Evolutionary conservation across 2,113 vertebrate genomes (phyloP).

Genomic region (Capreolus pygargus): DNA sequence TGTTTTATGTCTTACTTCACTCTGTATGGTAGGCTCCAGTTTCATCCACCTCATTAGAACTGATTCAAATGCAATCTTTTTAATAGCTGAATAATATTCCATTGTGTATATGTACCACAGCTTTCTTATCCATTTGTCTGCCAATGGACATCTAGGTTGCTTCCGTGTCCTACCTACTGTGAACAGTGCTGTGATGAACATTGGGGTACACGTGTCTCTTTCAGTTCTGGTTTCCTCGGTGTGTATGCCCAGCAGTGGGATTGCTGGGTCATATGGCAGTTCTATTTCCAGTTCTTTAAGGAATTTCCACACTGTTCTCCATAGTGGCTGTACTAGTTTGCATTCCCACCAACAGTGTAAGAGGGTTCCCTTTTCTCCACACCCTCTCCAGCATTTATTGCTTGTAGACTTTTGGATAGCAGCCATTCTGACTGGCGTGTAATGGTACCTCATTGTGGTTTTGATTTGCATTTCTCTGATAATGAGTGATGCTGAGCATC

Average conservation of each 20-base stretch:
- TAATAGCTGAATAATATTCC: background rate
- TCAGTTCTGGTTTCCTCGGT: accelerated
- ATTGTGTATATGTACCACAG: background rate
- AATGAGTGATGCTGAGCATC: background rate
- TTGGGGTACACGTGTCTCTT: background rate
- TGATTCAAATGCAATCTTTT: background rate
- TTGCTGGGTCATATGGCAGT: background rate
- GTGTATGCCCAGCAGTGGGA: background rate
- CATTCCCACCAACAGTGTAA: background rate
- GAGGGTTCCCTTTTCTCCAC: background rate
- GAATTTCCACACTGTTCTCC: background rate
- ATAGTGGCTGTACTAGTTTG: background rate
- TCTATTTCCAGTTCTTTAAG: background rate
- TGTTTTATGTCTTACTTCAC: accelerated
- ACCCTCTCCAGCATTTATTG: background rate
- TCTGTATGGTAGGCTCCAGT: background rate
- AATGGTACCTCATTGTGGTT: background rate
- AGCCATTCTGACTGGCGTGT: background rate
- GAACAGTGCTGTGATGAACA: background rate
- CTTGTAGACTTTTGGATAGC: background rate
- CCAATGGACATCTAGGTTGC: background rate
- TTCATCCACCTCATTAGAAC: background rate
- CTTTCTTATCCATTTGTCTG: background rate
- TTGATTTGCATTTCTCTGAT: background rate
- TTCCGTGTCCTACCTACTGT: background rate